A percentile compares a stretch with the other conserved stretches of the same genome.
Evolutionary conservation across 92 coral and sea anemone genomes (phyloP).

Genomic region (Heteractis magnifica): DNA sequence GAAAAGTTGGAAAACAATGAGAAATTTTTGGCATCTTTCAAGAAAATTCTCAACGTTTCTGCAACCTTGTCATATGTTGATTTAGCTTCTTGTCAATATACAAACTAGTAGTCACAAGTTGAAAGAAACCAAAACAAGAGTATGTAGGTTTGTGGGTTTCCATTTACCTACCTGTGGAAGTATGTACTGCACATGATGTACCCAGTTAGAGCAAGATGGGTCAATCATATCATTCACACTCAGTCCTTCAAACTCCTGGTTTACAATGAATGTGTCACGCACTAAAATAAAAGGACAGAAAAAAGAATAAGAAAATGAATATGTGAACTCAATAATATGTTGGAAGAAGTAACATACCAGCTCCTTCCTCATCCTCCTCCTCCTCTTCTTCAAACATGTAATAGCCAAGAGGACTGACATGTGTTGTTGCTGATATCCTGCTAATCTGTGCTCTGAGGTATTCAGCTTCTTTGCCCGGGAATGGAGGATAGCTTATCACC

Average conservation of each 20-base stretch:
- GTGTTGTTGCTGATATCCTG: constrained; percentile 96
- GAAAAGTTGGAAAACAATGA: too few relatives aligned
- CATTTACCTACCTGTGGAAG: constrained; percentile 78
- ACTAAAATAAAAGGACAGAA: constrained; percentile 38
- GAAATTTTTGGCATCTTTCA: too few relatives aligned
- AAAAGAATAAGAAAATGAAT: neutral
- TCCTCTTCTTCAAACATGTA: constrained; percentile 98
- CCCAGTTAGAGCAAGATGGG: constrained; percentile 95
- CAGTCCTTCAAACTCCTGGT: constrained; percentile 95
- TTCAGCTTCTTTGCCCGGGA: constrained; percentile 97
- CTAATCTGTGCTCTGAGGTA: constrained; percentile 88
- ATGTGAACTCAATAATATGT: neutral
- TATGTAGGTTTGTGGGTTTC: too few relatives aligned
- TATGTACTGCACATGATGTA: constrained; percentile 91
- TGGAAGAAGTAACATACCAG: constrained; percentile 39
- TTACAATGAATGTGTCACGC: constrained; percentile 91
- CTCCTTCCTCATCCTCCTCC: constrained; percentile 95
- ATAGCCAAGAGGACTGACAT: constrained; percentile 93
- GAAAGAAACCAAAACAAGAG: neutral
- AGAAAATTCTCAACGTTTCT: too few relatives aligned
- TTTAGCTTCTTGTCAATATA: neutral
- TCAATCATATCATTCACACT: constrained; percentile 79
- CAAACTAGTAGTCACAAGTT: neutral
- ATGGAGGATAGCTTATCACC: constrained; percentile 98
- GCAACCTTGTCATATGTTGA: neutral